These are phyloP conservation scores for Antigone vipio DNA, from an alignment of 2,113 vertebrate genomes.

Conservation along the genomic window DNA sequence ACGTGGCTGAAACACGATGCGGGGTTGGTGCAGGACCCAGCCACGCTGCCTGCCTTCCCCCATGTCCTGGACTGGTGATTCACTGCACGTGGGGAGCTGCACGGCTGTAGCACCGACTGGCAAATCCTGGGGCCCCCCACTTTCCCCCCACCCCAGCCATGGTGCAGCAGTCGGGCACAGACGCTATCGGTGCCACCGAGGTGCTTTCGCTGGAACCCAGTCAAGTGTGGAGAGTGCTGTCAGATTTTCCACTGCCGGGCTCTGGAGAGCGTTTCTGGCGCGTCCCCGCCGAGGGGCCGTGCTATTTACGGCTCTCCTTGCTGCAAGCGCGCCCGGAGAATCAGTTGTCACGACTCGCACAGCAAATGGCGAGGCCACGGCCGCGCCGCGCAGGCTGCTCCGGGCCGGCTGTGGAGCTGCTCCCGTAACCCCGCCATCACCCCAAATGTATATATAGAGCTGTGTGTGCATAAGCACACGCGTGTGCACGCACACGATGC, in stretches of 20 bases:
- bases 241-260: constrained; percentile 67
- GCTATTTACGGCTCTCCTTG: constrained; percentile 40
- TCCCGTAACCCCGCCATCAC: background rate
- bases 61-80: rapidly evolving
- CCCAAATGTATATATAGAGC: background rate
- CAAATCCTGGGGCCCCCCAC: rapidly evolving
- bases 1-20: rapidly evolving
- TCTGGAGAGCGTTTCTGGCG: constrained; percentile 53
- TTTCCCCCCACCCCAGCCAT: background rate
- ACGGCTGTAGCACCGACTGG: background rate
- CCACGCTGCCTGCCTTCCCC: too few species aligned
- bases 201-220: constrained; percentile 45
- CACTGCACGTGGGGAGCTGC: rapidly evolving
- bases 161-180: rapidly evolving
- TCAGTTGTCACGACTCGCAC: background rate
- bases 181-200: background rate
- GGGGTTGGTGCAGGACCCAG: background rate
- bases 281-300: background rate
- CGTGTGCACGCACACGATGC: background rate
- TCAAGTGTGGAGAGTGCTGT: constrained; percentile 56
- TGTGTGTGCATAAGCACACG: rapidly evolving
- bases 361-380: background rate
- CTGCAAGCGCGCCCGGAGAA: background rate
- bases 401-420: background rate
- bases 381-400: rapidly evolving